Evolutionary conservation across 2,888 invertebrate species (phyloP).

Genomic region (Opisthograptis luteolata): DNA sequence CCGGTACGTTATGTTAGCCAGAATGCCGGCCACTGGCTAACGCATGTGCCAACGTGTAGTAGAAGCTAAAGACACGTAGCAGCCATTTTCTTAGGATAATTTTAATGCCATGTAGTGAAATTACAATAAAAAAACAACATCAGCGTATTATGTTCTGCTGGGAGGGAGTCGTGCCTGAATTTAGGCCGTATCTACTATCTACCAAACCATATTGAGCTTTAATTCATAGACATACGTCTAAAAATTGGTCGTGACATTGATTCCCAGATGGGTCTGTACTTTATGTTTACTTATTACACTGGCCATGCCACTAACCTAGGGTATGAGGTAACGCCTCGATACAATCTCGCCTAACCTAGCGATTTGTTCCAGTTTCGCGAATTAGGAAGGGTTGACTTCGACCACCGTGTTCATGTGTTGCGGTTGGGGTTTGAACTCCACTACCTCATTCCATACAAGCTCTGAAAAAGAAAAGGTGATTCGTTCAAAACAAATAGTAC

Average conservation of each 20-base stretch:
- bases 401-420: conserved; percentile 81
- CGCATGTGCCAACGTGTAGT: too few species aligned
- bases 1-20: too few species aligned
- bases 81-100: background rate
- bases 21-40: too few species aligned
- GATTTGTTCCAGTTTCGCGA: background rate
- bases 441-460: conserved; percentile 91
- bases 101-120: background rate
- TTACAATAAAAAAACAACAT: background rate
- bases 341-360: conserved; percentile 14
- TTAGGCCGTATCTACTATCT: too few species aligned
- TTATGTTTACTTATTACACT: conserved; percentile 13
- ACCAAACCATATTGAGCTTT: conserved; percentile 7
- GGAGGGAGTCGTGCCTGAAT: too few species aligned
- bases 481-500: background rate
- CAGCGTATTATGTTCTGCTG: too few species aligned
- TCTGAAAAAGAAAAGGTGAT: conserved; percentile 75
- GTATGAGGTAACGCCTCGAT: conserved; percentile 24
- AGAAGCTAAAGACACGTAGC: background rate
- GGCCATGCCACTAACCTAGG: conserved; percentile 39
- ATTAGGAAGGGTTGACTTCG: conserved; percentile 71
- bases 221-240: conserved; percentile 1
- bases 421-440: conserved; percentile 89
- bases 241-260: background rate
- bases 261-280: background rate